Evolutionary conservation across 2,113 vertebrate species (phyloP).

Genomic region (Chroicocephalus ridibundus): DNA sequence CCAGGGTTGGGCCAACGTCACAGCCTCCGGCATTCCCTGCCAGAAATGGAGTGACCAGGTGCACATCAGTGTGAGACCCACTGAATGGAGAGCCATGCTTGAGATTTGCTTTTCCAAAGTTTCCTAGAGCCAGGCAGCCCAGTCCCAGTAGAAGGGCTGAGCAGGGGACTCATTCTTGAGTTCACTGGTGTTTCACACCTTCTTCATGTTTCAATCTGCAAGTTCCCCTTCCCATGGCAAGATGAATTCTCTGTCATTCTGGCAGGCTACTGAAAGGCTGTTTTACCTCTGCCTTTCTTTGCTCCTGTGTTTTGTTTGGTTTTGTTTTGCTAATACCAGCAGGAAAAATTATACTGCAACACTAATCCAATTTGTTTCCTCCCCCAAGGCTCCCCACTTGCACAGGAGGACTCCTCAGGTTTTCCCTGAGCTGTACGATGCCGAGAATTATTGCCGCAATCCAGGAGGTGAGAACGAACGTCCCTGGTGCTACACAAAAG

Average conservation of each 20-base stretch:
- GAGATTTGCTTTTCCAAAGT: background rate
- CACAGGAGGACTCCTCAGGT: slow-evolving; percentile 82
- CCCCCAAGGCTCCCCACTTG: slow-evolving; percentile 78
- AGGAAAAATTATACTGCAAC: background rate
- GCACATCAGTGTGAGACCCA: background rate
- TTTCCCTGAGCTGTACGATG: slow-evolving; percentile 83
- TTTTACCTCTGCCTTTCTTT: background rate
- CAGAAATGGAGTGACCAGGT: slow-evolving; percentile 89
- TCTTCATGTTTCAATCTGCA: background rate
- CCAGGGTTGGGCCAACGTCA: slow-evolving; percentile 79
- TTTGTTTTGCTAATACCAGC: background rate
- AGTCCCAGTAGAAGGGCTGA: background rate
- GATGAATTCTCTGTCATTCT: background rate
- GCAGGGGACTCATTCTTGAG: background rate
- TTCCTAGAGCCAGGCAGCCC: background rate
- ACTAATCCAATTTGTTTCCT: background rate
- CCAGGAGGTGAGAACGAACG: slow-evolving; percentile 84
- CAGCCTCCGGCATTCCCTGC: slow-evolving; percentile 80
- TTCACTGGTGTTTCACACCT: background rate
- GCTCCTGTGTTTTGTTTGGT: background rate
- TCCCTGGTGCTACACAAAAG: slow-evolving; percentile 88
- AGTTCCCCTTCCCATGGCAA: background rate
- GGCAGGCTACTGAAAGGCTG: background rate
- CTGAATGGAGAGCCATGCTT: fast-evolving
- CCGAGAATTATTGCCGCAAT: slow-evolving; percentile 87